Conservation (phyloP, 2,797 vertebrate genomes). For the Phoeniculus purpureus region DNA sequence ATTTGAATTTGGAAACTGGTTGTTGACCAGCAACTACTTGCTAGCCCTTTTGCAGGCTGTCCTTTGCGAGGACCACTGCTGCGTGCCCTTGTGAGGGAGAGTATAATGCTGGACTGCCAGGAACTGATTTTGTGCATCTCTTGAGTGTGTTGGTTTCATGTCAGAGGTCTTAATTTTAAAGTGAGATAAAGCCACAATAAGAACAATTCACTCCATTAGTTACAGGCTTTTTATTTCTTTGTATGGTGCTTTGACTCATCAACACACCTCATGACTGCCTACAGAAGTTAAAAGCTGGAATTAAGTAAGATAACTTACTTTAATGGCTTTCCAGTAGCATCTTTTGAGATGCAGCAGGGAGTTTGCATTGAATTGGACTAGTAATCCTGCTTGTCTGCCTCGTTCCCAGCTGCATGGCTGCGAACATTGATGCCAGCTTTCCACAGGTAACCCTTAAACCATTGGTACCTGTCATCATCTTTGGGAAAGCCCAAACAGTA, state of each 20-base stretch:
- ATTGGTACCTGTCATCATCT: no score
- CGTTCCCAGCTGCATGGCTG: no score
- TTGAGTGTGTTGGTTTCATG: background rate
- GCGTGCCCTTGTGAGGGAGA: accelerated
- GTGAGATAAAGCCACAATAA: background rate
- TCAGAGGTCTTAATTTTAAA: background rate
- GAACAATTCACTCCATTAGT: background rate
- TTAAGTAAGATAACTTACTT: no score
- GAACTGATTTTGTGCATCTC: background rate
- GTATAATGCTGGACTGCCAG: background rate
- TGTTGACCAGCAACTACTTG: background rate
- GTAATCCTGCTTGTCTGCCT: background rate
- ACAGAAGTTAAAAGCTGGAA: background rate
- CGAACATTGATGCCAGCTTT: no score
- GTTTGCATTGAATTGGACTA: background rate
- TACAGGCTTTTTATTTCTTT: background rate
- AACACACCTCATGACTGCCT: background rate
- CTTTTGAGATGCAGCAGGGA: background rate
- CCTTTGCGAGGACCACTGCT: accelerated
- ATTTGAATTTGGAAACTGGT: background rate
- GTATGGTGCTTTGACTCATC: background rate
- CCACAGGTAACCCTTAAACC: no score
- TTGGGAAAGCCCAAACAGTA: no score
- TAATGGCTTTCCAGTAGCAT: background rate
- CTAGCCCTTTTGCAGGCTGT: background rate